phyloP scores from a whole-genome alignment of 1,140 invertebrate genomes.

The Drosophila cardini region DNA sequence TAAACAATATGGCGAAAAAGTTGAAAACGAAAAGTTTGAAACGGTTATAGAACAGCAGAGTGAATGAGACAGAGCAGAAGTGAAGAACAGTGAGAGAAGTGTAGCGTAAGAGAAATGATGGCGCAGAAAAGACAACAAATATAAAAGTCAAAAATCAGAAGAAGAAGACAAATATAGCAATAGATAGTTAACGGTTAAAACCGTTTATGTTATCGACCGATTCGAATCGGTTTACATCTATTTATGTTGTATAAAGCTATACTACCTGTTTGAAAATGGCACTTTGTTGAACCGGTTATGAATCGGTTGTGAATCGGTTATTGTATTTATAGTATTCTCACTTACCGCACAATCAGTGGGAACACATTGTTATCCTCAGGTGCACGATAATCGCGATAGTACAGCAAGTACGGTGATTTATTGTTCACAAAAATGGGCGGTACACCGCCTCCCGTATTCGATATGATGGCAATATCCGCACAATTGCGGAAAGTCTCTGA shows the following conservation, averaged over 20 bases:
- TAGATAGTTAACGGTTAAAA: neutral
- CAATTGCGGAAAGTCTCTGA: slow-evolving; percentile 94
- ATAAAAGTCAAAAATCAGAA: neutral
- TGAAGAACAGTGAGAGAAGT: neutral
- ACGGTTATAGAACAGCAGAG: slow-evolving; percentile 1
- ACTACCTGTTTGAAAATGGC: neutral
- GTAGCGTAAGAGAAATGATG: neutral
- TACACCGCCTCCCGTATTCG: slow-evolving; percentile 90
- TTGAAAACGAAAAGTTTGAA: neutral
- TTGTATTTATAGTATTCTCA: neutral
- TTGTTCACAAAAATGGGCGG: slow-evolving; percentile 88
- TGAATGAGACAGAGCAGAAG: neutral
- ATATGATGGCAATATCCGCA: slow-evolving; percentile 92
- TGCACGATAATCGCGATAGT: slow-evolving; percentile 88
- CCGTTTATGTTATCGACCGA: neutral
- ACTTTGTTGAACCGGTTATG: neutral
- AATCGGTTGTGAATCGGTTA: slow-evolving; percentile 4
- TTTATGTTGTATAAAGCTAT: neutral
- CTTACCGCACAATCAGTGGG: slow-evolving; percentile 90
- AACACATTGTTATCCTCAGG: slow-evolving; percentile 87
- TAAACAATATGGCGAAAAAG: neutral
- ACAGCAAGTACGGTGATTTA: slow-evolving; percentile 90
- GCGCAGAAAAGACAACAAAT: neutral
- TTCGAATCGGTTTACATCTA: neutral
- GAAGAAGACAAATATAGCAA: neutral